Percentiles rank a stretch among this genome's conserved stretches.
These are phyloP conservation scores for Cetonia aurata DNA, from an alignment of 2,888 invertebrate species.

Conservation along the genomic window DNA sequence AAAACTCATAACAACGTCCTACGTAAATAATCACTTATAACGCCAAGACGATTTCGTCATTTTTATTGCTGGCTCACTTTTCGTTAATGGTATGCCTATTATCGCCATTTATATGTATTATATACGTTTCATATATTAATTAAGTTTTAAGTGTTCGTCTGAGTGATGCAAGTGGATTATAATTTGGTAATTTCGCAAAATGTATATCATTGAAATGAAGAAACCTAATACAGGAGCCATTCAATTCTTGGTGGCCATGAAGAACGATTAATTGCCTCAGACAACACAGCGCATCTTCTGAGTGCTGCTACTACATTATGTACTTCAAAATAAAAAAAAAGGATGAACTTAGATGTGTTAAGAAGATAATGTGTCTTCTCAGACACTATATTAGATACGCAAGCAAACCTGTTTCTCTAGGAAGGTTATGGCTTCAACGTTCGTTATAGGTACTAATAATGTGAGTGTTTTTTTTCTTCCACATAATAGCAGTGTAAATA, in stretches of 20 bases:
- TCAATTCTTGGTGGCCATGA: conserved; percentile 15
- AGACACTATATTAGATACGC: conserved; percentile 26
- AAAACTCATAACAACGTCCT: conserved; percentile 27
- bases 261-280: conserved; percentile 17
- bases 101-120: conserved; percentile 5
- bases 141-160: background rate
- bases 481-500: conserved; percentile 37
- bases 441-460: conserved; percentile 35
- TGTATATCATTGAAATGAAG: background rate
- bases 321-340: conserved; percentile 19
- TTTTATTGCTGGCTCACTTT: conserved; percentile 31
- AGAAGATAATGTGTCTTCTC: conserved; percentile 34
- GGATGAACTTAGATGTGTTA: conserved; percentile 11
- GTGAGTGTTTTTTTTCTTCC: conserved; percentile 7
- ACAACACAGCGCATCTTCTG: conserved; percentile 3
- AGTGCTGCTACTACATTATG: conserved; percentile 13
- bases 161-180: background rate
- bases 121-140: conserved; percentile 12
- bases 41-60: conserved; percentile 16
- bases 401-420: conserved; percentile 35
- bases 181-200: background rate
- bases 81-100: conserved; percentile 37
- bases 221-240: background rate
- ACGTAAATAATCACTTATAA: conserved; percentile 28
- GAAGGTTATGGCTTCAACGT: conserved; percentile 14